These are phyloP conservation scores for Acanthacorydalis orientalis DNA, from an alignment of 2,888 invertebrate species.

Conservation along the genomic window DNA sequence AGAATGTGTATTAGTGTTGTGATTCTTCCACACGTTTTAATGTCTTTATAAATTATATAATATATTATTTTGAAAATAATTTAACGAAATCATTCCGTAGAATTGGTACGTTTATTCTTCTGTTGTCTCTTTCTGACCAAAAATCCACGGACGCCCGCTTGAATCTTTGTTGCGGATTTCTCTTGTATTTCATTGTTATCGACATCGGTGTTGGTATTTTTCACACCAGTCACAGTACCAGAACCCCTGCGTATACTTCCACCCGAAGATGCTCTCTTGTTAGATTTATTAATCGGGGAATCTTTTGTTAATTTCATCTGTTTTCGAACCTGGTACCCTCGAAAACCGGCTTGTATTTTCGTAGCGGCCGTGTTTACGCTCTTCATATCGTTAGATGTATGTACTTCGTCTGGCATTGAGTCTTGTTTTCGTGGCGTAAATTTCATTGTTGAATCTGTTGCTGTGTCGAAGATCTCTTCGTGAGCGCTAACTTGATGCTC, in stretches of 20 bases:
- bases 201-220: background rate
- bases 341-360: slow-evolving; percentile 48
- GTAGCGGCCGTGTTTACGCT: slow-evolving; percentile 34
- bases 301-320: slow-evolving; percentile 1
- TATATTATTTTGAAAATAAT: too few relatives aligned
- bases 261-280: background rate
- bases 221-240: background rate
- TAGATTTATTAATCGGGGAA: background rate
- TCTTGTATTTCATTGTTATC: slow-evolving; percentile 16
- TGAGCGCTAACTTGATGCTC: background rate
- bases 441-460: slow-evolving; percentile 2
- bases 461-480: background rate
- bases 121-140: slow-evolving; percentile 32
- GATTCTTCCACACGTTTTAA: too few relatives aligned
- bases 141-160: slow-evolving; percentile 36
- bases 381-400: slow-evolving; percentile 23
- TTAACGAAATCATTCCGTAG: too few relatives aligned
- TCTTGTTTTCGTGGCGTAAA: slow-evolving; percentile 1
- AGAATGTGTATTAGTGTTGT: too few relatives aligned
- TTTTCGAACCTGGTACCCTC: slow-evolving; percentile 35
- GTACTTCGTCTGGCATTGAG: slow-evolving; percentile 3
- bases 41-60: too few relatives aligned
- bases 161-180: slow-evolving; percentile 34
- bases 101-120: slow-evolving; percentile 13
- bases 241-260: background rate